Evolutionary conservation across 2,888 invertebrate species (phyloP).

Genomic region (Rhodophaea formosa): DNA sequence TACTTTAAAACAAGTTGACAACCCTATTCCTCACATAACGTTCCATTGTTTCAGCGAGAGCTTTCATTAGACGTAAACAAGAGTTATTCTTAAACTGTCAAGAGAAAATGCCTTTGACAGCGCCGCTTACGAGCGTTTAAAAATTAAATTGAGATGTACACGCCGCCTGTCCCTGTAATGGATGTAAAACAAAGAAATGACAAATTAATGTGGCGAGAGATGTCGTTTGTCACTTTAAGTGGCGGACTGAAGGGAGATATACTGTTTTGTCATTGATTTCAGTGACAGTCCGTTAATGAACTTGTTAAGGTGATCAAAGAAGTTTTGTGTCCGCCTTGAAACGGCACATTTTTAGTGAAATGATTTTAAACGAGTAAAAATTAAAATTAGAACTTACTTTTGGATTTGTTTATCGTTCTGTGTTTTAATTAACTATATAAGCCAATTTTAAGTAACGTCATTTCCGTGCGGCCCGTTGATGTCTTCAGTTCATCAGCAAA

Average conservation of each 20-base stretch:
- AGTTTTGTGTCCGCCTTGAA: no score
- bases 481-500: no score
- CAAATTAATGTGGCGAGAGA: slow-evolving; percentile 36
- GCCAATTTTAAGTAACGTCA: no score
- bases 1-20: no score
- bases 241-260: slow-evolving; percentile 19
- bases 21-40: slow-evolving; percentile 22
- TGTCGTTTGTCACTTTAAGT: slow-evolving; percentile 46
- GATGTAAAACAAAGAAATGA: slow-evolving; percentile 31
- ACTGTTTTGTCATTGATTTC: not conserved
- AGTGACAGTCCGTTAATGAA: not conserved
- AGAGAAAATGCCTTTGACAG: slow-evolving; percentile 18
- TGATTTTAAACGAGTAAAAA: no score
- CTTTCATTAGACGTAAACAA: not conserved
- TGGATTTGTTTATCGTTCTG: no score
- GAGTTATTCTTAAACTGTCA: not conserved
- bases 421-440: no score
- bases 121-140: slow-evolving; percentile 23
- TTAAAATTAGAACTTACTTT: no score
- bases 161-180: slow-evolving; percentile 31
- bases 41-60: not conserved
- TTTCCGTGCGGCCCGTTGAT: no score
- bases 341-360: no score
- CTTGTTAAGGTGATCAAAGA: not conserved
- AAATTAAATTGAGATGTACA: slow-evolving; percentile 38